Conservation (phyloP, 2,113 vertebrate genomes). For the Sminthopsis crassicaudata region DNA sequence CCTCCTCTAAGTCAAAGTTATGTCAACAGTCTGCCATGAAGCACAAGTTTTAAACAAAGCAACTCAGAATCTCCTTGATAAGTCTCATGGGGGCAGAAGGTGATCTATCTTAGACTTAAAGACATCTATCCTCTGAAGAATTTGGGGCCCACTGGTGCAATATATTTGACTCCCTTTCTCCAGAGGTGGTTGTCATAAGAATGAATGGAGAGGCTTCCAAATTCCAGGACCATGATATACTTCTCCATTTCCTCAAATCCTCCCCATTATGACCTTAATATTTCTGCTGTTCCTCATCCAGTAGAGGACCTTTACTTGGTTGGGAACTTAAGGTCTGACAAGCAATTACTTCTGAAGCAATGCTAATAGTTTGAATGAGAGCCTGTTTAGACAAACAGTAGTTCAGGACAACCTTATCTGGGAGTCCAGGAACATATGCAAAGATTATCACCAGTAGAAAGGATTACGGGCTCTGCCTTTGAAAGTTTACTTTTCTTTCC, state of each 20-base stretch:
- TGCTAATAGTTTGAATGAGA: rapidly evolving
- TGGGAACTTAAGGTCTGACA: neutral
- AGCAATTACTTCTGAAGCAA: neutral
- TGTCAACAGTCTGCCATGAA: neutral
- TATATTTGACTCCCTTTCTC: neutral
- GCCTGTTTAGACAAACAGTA: neutral
- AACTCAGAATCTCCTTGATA: neutral
- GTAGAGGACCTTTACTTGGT: neutral
- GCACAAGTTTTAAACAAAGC: neutral
- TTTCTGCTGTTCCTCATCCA: neutral
- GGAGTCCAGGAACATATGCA: neutral
- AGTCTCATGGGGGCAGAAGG: neutral
- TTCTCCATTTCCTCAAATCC: neutral
- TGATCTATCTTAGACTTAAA: neutral
- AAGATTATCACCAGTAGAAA: neutral
- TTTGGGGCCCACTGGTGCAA: neutral
- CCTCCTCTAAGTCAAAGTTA: neutral
- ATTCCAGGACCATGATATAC: neutral
- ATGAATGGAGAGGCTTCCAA: neutral
- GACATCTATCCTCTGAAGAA: neutral
- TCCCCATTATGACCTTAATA: neutral
- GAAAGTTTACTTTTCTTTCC: neutral
- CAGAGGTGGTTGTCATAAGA: neutral
- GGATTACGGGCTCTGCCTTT: neutral
- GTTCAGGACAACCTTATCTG: neutral